Conservation (phyloP, 2,797 vertebrate species). For the Sarcoramphus papa region DNA sequence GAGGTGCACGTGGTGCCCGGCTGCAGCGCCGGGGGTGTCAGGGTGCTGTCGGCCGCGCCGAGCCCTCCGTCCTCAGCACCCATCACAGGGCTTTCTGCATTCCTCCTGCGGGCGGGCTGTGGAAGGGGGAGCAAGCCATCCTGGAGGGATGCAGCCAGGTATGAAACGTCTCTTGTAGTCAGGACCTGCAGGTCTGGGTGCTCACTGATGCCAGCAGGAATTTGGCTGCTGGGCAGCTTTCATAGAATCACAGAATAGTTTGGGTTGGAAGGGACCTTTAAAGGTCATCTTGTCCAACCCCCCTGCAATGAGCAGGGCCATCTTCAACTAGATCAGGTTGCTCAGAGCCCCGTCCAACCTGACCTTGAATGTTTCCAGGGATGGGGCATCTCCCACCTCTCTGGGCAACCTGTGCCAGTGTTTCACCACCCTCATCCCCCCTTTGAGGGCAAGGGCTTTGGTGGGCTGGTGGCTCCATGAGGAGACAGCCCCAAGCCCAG, state of each 20-base stretch:
- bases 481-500: background rate
- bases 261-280: background rate
- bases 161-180: background rate
- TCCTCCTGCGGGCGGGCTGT: background rate
- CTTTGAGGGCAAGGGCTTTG: background rate
- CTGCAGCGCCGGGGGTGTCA: background rate
- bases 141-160: background rate
- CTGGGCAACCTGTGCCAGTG: background rate
- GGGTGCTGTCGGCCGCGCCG: rapidly evolving
- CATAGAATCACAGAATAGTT: background rate
- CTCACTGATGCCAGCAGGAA: background rate
- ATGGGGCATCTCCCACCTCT: background rate
- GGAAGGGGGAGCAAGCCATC: background rate
- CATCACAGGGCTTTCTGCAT: background rate
- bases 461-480: background rate
- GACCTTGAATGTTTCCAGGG: background rate
- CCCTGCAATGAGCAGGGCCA: background rate
- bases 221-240: background rate
- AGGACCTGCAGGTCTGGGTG: background rate
- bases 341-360: background rate
- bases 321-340: rapidly evolving
- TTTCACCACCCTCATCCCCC: background rate
- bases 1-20: background rate
- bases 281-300: background rate
- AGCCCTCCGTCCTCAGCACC: background rate